phyloP scores from a whole-genome alignment of 2,797 vertebrate genomes.

The Podargus strigoides region DNA sequence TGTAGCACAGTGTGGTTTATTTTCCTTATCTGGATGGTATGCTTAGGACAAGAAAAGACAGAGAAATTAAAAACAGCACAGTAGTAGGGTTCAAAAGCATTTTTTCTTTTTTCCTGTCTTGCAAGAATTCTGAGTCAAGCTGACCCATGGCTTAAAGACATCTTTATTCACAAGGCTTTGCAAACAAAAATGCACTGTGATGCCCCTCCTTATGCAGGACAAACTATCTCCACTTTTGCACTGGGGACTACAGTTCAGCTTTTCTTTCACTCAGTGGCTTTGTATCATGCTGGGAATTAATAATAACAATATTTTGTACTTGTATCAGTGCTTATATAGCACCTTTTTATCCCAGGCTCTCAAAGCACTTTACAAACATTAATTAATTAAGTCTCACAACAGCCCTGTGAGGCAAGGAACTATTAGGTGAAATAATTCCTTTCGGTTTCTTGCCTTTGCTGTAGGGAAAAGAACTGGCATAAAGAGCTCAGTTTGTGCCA shows the following conservation, averaged over 20 bases:
- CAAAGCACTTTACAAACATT: constrained; percentile 57
- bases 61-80: constrained; percentile 72
- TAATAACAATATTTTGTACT: constrained; percentile 27
- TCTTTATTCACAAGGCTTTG: background rate
- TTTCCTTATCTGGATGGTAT: constrained; percentile 69
- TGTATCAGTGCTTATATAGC: constrained; percentile 20
- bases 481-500: constrained; percentile 41
- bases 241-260: background rate
- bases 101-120: background rate
- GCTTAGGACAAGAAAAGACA: constrained; percentile 64
- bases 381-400: constrained; percentile 68
- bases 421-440: constrained; percentile 66
- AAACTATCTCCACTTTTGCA: background rate
- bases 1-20: constrained; percentile 65
- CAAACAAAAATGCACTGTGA: constrained; percentile 10
- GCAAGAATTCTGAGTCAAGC: background rate
- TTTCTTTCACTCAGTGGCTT: background rate
- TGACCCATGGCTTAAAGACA: constrained; percentile 18
- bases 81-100: background rate
- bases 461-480: background rate
- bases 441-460: constrained; percentile 50
- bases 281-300: background rate
- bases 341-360: constrained; percentile 52
- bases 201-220: background rate
- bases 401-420: constrained; percentile 48